Base-by-base conservation (phyloP, 2,113 vertebrate genomes). In the Atractosteus spatula region DNA sequence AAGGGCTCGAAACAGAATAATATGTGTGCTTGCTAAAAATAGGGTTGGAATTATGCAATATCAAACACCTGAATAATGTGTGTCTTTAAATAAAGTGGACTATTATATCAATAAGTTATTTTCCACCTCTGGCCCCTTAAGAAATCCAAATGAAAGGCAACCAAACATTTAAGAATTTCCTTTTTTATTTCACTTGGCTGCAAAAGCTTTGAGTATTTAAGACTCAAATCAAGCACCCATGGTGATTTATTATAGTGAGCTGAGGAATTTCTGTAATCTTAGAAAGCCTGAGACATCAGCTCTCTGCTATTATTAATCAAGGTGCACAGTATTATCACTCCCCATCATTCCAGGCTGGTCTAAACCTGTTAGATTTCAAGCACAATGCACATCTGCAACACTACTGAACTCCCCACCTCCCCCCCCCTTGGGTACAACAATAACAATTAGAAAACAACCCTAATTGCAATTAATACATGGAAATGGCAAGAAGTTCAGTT, bases 151-250 rank as follows among this genome's bases (percentile, higher is more conserved):
- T 14, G 44, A 57, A 7, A 43, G 3, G 7, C 81, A 85, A 80
- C 71, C 71, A 69, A 11, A 64, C 44, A 79, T 64, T 70, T 69
- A 71, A 64, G 62, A 72, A 41, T 76, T 73, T 71, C 45, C 68
- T 76, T 61, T 55, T 41, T 56, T 73, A 55, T 70, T 72, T 74
- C 77, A 80, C 75, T 78, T 74, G 56, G 62, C 55, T 44, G 71
- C 11, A 69, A 75, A 74, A 59, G 51, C 71, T 64, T 72, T 63
- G 54, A 10, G 74, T 63, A 82, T 88, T 81, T 51, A 56, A 13
- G 12, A 42, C 10, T 82, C 76, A 77, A 82, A 86, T 84, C 82
- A 79, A 29, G 68, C 75, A 67, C 70, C 62, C 70, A 57, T 12
- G 41, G 55, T 16, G n/a, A 71, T 77, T 74, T 64, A 66, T 65